Conservation (phyloP, 2,113 vertebrate species). For the Brachypodius melanocephalos region DNA sequence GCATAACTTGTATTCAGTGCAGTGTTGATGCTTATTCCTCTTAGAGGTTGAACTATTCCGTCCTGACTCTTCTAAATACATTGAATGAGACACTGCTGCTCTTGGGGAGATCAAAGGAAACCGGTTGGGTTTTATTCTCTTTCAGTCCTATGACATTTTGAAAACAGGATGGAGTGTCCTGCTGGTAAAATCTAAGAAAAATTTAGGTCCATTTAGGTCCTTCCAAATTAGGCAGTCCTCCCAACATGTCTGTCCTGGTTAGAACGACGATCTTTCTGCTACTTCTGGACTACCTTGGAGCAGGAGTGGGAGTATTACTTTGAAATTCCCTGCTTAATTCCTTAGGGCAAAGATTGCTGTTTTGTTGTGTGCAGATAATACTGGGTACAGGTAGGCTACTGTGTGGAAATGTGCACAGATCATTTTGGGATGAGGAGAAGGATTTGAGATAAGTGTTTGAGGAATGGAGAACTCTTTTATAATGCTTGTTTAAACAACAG, state of each 20-base stretch:
- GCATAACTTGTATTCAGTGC: neutral
- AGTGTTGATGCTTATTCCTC: neutral
- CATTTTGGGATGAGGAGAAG: neutral
- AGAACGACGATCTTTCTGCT: neutral
- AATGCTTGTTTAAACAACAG: neutral
- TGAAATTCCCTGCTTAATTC: neutral
- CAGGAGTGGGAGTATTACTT: neutral
- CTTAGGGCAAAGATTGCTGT: neutral
- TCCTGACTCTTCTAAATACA: neutral
- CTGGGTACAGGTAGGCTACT: neutral
- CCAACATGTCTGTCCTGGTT: neutral
- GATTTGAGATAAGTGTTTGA: neutral
- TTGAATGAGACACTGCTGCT: neutral
- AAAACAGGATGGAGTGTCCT: neutral
- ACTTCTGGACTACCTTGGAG: neutral
- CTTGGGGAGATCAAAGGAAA: neutral
- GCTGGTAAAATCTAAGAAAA: neutral
- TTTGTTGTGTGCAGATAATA: neutral
- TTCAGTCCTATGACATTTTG: neutral
- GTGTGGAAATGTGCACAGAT: neutral
- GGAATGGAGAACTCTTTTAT: neutral
- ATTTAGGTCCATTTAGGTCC: neutral
- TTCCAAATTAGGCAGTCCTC: neutral
- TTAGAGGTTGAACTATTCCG: neutral
- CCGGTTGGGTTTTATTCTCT: neutral